Base-by-base conservation (phyloP, 1,140 invertebrate species). In the Diorhabda sublineata region DNA sequence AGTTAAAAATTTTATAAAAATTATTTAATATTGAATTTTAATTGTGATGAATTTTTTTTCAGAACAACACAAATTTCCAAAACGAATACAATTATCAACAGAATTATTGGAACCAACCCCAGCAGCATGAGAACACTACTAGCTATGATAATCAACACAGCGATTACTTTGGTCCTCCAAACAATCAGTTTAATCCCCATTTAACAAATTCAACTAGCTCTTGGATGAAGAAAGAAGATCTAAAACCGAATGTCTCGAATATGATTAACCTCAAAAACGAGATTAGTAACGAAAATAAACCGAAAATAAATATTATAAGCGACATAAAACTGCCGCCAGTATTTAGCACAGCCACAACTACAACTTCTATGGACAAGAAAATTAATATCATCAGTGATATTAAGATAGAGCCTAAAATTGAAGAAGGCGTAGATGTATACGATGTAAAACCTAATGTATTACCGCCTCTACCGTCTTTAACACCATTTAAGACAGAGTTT, bases 231-330 rank as follows among this genome's bases (percentile, higher is more conserved):
- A 71, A 68, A 64, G 73, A 72, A 61, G 73, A 74, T 41, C 57
- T 42, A 5, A 76, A 69, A 56, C 56, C 71, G n/a, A 69, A 69
- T 66, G 61, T 75, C n/a, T 73, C 76, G 8, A 72, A 74, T 44
- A 43, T 65, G 52, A 67, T 64, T 26, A 79, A 68, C 69, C 67
- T 75, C 3, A 78, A 78, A 66, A 69, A 58, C 43, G 78, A 79
- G 47, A 69, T 63, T 6, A 76, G 75, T 59, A 74, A 70, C 41
- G 73, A 76, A 11, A 68, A 73, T 4, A 81, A 81, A 72, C 79
- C 79, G 3, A 81, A 81, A 69, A 81, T 81, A 61, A 81, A 81
- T 61, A 81, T 81, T 45, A 77, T 81, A 26, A 81, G 80, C 69
- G 79, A 81, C 71, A 81, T 81, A 9, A 79, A 78, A 71, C 68